phyloP scores from a whole-genome alignment of 2,113 vertebrate species.

The Anolis carolinensis region DNA sequence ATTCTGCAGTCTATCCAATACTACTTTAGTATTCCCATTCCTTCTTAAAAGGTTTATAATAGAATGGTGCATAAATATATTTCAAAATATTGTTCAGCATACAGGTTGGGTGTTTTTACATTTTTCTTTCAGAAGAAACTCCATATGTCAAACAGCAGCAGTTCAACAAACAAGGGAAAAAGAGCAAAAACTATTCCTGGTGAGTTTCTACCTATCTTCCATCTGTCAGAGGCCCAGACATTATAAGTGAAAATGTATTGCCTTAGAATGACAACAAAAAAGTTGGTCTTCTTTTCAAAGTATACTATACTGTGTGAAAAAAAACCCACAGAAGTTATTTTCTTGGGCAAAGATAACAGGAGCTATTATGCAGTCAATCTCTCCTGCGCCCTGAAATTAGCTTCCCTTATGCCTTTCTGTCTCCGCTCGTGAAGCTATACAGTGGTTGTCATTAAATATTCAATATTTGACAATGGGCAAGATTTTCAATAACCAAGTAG shows the following conservation, averaged over 20 bases:
- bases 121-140: neutral
- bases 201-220: neutral
- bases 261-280: too few species aligned
- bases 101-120: neutral
- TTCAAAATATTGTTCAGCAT: neutral
- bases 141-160: neutral
- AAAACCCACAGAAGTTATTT: neutral
- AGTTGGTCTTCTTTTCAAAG: too few species aligned
- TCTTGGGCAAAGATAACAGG: neutral
- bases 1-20: neutral
- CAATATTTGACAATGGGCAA: neutral
- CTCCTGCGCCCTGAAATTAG: neutral
- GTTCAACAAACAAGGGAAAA: neutral
- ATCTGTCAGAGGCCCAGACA: neutral
- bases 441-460: neutral
- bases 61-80: neutral
- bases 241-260: too few species aligned
- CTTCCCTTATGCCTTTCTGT: neutral
- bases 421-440: neutral
- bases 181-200: neutral
- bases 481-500: neutral
- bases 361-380: neutral
- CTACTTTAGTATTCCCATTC: neutral
- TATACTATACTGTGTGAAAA: neutral
- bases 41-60: neutral